A percentile compares a stretch with the other conserved stretches of the same genome.
These are phyloP conservation scores for Lasioglossum malachurum DNA, from an alignment of 2,888 invertebrate genomes.

Conservation along the genomic window DNA sequence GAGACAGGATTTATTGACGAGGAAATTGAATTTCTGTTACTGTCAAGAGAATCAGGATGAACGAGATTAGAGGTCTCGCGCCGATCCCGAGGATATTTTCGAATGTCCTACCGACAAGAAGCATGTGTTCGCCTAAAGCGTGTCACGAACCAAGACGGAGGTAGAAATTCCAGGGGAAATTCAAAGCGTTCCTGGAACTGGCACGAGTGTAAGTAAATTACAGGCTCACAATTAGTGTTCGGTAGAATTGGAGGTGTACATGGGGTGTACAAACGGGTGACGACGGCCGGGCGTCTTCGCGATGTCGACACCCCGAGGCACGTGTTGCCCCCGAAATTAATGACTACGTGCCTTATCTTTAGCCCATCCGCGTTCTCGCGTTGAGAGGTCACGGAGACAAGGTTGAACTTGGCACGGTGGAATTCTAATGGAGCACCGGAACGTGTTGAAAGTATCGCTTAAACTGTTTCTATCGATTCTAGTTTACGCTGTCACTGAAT, in stretches of 20 bases:
- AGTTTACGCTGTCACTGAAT: neutral
- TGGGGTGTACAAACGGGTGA: slow-evolving; percentile 21
- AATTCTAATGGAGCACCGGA: slow-evolving; percentile 3
- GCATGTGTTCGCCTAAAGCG: neutral
- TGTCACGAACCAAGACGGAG: slow-evolving; percentile 11
- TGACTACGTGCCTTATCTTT: slow-evolving; percentile 72
- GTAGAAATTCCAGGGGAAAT: slow-evolving; percentile 46
- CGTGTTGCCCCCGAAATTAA: slow-evolving; percentile 68
- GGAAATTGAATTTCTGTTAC: neutral
- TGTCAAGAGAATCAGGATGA: neutral
- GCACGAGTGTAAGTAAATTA: slow-evolving; percentile 50
- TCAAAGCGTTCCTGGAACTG: slow-evolving; percentile 36
- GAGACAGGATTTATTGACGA: neutral
- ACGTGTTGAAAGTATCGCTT: slow-evolving; percentile 5
- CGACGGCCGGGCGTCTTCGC: slow-evolving; percentile 31
- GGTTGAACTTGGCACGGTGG: neutral
- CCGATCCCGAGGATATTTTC: slow-evolving; percentile 25
- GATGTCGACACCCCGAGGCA: slow-evolving; percentile 45
- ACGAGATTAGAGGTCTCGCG: slow-evolving; percentile 13
- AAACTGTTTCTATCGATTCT: neutral
- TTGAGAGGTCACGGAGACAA: slow-evolving; percentile 8
- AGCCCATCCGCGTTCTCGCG: slow-evolving; percentile 17
- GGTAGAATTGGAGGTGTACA: slow-evolving; percentile 51
- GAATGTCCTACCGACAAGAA: slow-evolving; percentile 21
- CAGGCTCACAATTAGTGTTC: slow-evolving; percentile 59